Evolutionary conservation across 1,140 invertebrate species (phyloP).

Genomic region (Gerris buenoi): DNA sequence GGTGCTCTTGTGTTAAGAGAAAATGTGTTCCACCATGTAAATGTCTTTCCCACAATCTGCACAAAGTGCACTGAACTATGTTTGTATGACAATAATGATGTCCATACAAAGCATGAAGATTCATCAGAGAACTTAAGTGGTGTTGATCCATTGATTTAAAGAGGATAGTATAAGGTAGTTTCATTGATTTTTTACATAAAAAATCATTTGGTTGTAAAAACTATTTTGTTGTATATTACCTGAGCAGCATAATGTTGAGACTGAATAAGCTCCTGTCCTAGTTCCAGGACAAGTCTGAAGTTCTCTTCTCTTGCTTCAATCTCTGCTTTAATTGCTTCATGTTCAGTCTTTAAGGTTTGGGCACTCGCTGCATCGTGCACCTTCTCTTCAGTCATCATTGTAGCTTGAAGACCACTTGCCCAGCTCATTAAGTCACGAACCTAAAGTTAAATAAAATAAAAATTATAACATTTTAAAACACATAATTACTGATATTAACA

Average conservation of each 20-base stretch:
- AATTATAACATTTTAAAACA: neutral
- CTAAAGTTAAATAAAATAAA: slow-evolving; percentile 37
- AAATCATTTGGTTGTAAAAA: too few species aligned
- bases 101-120: too few species aligned
- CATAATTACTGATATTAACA: neutral
- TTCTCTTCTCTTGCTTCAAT: slow-evolving; percentile 84
- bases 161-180: too few species aligned
- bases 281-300: slow-evolving; percentile 61
- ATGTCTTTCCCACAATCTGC: too few species aligned
- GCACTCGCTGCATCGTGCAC: slow-evolving; percentile 74
- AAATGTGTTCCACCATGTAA: too few species aligned
- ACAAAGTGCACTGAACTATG: too few species aligned
- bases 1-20: too few species aligned
- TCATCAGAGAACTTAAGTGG: too few species aligned
- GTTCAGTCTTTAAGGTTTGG: slow-evolving; percentile 72
- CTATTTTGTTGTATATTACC: too few species aligned
- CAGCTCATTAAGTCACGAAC: slow-evolving; percentile 79
- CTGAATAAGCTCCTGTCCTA: slow-evolving; percentile 70
- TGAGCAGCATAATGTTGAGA: slow-evolving; percentile 65
- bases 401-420: slow-evolving; percentile 59
- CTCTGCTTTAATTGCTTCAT: slow-evolving; percentile 82
- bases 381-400: slow-evolving; percentile 68
- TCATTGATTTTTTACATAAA: too few species aligned
- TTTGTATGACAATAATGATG: too few species aligned
- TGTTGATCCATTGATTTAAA: too few species aligned